Percentiles rank a stretch among this genome's conserved stretches.
Conservation (phyloP, 1,140 invertebrate species). For the Acromyrmex charruanus region DNA sequence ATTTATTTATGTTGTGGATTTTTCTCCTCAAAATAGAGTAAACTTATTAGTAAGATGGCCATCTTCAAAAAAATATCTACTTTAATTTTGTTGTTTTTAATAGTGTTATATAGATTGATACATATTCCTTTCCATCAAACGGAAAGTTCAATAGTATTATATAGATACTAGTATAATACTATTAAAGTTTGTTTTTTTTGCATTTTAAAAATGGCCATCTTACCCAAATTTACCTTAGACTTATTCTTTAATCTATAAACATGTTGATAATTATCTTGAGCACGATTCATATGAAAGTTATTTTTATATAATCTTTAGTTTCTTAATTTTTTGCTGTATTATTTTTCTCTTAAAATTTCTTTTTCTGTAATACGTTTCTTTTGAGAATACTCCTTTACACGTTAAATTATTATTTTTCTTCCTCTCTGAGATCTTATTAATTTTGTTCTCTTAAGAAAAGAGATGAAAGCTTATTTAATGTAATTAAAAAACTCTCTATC, state of each 20-base stretch:
- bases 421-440: slow-evolving; percentile 13
- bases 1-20: neutral
- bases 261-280: neutral
- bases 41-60: too few species aligned
- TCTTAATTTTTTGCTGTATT: neutral
- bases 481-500: slow-evolving; percentile 17
- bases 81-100: too few species aligned
- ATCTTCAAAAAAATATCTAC: too few species aligned
- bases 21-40: neutral
- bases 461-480: slow-evolving; percentile 32
- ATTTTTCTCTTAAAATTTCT: neutral
- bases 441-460: neutral
- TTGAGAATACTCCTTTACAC: neutral
- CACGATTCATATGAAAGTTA: neutral
- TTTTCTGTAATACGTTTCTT: neutral
- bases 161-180: too few species aligned
- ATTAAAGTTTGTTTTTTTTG: neutral
- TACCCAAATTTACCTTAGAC: neutral
- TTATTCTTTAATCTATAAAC: neutral
- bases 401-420: slow-evolving; percentile 20
- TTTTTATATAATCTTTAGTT: neutral
- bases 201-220: too few species aligned
- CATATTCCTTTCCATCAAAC: too few species aligned
- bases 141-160: too few species aligned
- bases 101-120: too few species aligned